These are phyloP conservation scores for Harpagifer antarcticus DNA, from an alignment of 2,797 vertebrate genomes.

Conservation along the genomic window DNA sequence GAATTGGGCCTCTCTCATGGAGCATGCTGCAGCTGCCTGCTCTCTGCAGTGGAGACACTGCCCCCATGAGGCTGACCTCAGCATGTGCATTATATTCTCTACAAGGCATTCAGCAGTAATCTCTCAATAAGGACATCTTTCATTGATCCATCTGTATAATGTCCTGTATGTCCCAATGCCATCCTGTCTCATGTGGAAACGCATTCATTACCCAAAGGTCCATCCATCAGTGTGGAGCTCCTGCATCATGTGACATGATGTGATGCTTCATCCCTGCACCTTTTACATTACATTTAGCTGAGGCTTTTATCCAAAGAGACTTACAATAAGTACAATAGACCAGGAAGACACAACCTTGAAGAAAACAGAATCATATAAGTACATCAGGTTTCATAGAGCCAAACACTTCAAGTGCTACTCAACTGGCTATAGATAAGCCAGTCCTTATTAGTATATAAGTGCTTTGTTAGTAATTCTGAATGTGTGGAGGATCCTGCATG, in stretches of 20 bases:
- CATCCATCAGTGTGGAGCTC: neutral
- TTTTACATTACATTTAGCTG: too few species aligned
- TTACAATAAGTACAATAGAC: too few species aligned
- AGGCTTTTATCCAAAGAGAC: too few species aligned
- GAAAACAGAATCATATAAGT: too few species aligned
- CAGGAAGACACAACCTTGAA: too few species aligned
- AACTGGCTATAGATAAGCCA: too few species aligned
- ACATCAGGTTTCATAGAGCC: too few species aligned
- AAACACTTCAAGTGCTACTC: too few species aligned
- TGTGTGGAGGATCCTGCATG: slow-evolving; percentile 14
- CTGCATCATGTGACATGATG: neutral
- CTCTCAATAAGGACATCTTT: neutral
- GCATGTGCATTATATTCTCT: slow-evolving; percentile 32
- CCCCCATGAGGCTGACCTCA: slow-evolving; percentile 64
- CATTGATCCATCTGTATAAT: slow-evolving; percentile 1
- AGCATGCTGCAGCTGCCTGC: neutral
- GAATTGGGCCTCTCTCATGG: too few species aligned
- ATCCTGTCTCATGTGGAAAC: slow-evolving; percentile 6
- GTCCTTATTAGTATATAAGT: too few species aligned
- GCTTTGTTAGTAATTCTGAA: too few species aligned
- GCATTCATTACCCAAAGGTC: neutral
- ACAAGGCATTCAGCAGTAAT: neutral
- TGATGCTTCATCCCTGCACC: slow-evolving; percentile 4
- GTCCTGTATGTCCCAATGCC: neutral
- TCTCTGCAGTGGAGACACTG: slow-evolving; percentile 37